Evolutionary conservation across 2,888 invertebrate species (phyloP).

Genomic region (Hyppa rectilinea): DNA sequence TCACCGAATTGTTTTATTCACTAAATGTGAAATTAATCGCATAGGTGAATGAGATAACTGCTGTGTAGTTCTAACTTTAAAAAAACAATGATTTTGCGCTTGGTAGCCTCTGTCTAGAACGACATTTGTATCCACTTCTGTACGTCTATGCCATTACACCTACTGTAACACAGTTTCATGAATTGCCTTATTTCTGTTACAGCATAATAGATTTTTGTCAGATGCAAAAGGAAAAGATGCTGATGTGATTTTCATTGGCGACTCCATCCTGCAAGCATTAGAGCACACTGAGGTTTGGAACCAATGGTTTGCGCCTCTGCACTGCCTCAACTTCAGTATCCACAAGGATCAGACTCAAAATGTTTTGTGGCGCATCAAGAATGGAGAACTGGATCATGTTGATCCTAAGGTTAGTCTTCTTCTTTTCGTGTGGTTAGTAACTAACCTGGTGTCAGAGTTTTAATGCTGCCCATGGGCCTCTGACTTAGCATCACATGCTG

Average conservation of each 20-base stretch:
- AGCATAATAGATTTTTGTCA: constrained; percentile 96
- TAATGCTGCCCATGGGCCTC: no score
- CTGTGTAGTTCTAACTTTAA: not conserved
- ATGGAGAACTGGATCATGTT: constrained; percentile 97
- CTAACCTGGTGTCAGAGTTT: no score
- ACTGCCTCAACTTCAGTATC: constrained; percentile 97
- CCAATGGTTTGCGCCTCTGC: constrained; percentile 97
- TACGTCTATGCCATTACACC: not conserved
- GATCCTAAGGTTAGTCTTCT: constrained; percentile 96
- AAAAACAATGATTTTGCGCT: not conserved
- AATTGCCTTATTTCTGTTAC: constrained; percentile 73
- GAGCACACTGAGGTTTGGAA: constrained; percentile 97
- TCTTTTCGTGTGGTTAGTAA: no score
- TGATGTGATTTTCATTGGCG: constrained; percentile 97
- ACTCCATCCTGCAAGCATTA: constrained; percentile 95
- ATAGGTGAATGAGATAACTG: not conserved
- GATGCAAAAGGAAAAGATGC: constrained; percentile 97
- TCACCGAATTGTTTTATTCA: constrained; percentile 3
- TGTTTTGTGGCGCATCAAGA: constrained; percentile 96
- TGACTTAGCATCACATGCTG: no score
- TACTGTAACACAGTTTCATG: not conserved
- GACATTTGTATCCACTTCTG: not conserved
- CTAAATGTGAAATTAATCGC: not conserved
- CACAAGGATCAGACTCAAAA: constrained; percentile 97
- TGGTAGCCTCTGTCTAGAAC: not conserved